Evolutionary conservation across 2,797 vertebrate genomes (phyloP), one percentile per base, ranked within the genome.

Genomic region (Tapirus indicus): DNA sequence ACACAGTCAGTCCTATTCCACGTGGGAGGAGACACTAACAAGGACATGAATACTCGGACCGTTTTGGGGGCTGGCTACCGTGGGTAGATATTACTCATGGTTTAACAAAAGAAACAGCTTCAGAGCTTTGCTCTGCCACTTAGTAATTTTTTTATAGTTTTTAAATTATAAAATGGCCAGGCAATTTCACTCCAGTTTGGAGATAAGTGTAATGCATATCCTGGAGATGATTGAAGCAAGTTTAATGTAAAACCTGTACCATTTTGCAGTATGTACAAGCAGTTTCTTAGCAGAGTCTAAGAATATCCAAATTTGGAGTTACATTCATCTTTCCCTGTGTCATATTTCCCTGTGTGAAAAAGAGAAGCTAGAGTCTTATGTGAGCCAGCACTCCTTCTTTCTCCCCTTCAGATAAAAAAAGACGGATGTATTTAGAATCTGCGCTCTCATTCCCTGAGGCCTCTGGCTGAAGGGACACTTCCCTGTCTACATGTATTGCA

Each of bases 71-170:
- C 44, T 64, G 79, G 8, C 14, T 47, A 44, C 49, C 16, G n/a
- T 0, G 2, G 20, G 23, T 23, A 89, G 47, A 47, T 10, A 41
- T 54, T 71, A 69, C 35, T 89, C 49, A 29, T n/a, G 20, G n/a
- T 60, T 91, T 78, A 82, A 21, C 58, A 72, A 68, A 25, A 82
- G 72, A 54, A 88, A 60, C 14, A 16, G 20, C 16, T 92, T 89
- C 13, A 77, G 64, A 11, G 27, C 21, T 49, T 58, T 62, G 21
- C 54, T 83, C 35, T 74, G 32, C 41, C 75, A 62, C 56, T 64
- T 27, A 41, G 4, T 35, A 88, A 72, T n/a, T 56, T n/a, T 21
- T 21, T 64, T 66, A 56, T 12, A 44, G 86, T 74, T 74, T 56
- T 12, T 16, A 88, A 87, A 56, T 49, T 13, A 27, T 18, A 38